Evolutionary conservation across 2,113 vertebrate species (phyloP).

Genomic region (Hyperopisus bebe): DNA sequence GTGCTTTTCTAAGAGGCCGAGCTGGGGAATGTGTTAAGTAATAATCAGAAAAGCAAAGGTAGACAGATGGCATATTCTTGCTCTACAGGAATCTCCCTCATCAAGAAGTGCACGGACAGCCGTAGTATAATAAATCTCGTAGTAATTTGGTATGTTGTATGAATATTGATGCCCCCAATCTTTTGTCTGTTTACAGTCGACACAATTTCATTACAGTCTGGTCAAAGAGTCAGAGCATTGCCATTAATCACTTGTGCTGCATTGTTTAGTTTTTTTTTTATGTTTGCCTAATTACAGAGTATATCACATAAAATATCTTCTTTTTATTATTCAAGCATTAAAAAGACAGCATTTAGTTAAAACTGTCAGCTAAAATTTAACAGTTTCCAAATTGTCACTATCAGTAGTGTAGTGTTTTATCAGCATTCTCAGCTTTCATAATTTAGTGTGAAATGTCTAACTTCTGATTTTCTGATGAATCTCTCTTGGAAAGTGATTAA

Average conservation of each 20-base stretch:
- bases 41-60: conserved; percentile 59
- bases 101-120: neutral
- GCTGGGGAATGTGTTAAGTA: conserved; percentile 60
- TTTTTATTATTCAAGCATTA: neutral
- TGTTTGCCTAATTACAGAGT: conserved; percentile 2
- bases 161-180: neutral
- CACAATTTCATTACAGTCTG: neutral
- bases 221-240: neutral
- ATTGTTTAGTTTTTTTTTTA: neutral
- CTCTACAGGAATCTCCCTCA: neutral
- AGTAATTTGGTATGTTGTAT: neutral
- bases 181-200: neutral
- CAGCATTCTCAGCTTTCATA: neutral
- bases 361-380: neutral
- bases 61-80: conserved; percentile 37
- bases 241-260: neutral
- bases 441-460: neutral
- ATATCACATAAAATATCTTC: neutral
- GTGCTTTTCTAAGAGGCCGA: conserved; percentile 24
- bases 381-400: neutral
- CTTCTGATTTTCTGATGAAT: neutral
- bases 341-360: neutral
- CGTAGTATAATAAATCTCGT: neutral
- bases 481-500: neutral
- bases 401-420: neutral